Base-by-base conservation (phyloP, 2,113 vertebrate species). In the Lasiurus cinereus region DNA sequence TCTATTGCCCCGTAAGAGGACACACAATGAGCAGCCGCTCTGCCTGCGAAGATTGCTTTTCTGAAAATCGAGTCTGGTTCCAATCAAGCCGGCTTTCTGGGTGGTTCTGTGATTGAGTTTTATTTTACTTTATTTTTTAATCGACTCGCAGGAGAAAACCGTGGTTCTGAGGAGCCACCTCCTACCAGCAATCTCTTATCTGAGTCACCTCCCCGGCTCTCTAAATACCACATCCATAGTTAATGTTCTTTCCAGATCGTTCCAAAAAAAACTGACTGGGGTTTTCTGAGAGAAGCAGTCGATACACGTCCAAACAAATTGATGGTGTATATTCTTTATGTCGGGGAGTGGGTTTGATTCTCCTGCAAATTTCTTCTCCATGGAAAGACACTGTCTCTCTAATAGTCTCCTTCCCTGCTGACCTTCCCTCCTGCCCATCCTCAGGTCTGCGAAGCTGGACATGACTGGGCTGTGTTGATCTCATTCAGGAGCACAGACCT, bases 271-370 rank as follows among this genome's bases (percentile, higher is more conserved):
- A 33, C 48, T 83, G 9, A 7, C 5, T 21, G 73, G 70, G 27
- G 86, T 95, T 97, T 97, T 72, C 91, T 86, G 84, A 96, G 74
- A 83, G 85, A 97, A 91, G 77, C 69, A 76, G 9, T 69, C 82
- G 76, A 73, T 79, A 88, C 1, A 6, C 31, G 66, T 80, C 19
- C 11, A 67, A 72, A 74, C 36, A 67, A 93, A 92, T 89, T 50
- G 46, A 83, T 36, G 22, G 70, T 82, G 77, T 94, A 46, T 31
- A 24, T 21, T 16, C 7, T 50, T 66, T 92, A 66, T 19, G 64
- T 54, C 43, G 74, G 74, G 3, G 6, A 64, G 15, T 80, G 78
- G 1, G 29, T 59, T 24, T 43, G 14, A 14, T 46, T n/a, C 43
- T 70, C n/a, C 31, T 50, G 8, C 31, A 92, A 54, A 83, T 6